Conservation (phyloP, 2,113 vertebrate species). For the Anseranas semipalmata region DNA sequence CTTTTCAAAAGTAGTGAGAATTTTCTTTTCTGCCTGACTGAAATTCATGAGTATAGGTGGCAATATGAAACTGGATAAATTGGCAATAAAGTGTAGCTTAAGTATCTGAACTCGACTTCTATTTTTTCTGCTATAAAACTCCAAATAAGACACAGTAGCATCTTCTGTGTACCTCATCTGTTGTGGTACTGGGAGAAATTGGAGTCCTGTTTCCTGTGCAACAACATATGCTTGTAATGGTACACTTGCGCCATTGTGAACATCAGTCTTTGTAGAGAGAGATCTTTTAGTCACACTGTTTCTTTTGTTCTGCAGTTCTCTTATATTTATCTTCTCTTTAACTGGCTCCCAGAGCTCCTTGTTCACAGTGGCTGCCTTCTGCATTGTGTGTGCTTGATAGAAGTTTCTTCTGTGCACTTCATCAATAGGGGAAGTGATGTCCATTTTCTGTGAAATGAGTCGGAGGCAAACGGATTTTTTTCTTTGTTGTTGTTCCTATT, state of each 20-base stretch:
- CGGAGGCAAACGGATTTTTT: not conserved
- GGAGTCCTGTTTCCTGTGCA: not conserved
- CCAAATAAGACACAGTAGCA: not conserved
- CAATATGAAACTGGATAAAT: not conserved
- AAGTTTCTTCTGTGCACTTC: not conserved
- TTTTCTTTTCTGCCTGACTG: not conserved
- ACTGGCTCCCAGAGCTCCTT: not conserved
- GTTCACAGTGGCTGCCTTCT: not conserved
- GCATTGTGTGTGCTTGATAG: not conserved
- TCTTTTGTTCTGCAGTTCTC: not conserved
- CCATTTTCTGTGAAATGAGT: not conserved
- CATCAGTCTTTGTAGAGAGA: not conserved
- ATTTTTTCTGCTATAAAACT: not conserved
- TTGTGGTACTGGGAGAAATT: not conserved
- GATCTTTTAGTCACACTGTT: not conserved
- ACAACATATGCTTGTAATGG: rapidly evolving
- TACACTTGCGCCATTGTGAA: not conserved
- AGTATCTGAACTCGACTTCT: not conserved
- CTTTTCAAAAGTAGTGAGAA: not conserved
- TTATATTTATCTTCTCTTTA: not conserved
- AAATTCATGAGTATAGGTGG: not conserved
- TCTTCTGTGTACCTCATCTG: not conserved
- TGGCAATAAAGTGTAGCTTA: not conserved
- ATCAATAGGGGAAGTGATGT: not conserved
- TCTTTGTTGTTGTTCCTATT: not conserved